phyloP scores from a whole-genome alignment of 1,140 invertebrate species.

The Leptinotarsa texana region DNA sequence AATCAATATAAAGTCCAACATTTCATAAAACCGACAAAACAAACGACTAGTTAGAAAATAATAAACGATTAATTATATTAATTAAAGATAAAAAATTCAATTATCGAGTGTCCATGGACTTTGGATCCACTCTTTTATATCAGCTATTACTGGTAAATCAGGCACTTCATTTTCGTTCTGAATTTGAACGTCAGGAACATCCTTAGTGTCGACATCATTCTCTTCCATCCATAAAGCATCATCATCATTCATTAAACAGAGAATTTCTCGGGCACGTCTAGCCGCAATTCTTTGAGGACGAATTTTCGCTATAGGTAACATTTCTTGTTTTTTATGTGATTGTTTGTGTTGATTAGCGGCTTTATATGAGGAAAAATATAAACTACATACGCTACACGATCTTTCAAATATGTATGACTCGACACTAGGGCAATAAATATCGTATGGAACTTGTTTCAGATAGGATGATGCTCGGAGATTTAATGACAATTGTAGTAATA shows the following conservation, averaged over 20 bases:
- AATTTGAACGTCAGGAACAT: constrained; percentile 18
- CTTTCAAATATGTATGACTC: constrained; percentile 2
- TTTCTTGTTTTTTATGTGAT: constrained; percentile 18
- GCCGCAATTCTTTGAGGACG: too few species aligned
- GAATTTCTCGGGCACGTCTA: background rate
- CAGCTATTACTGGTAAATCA: constrained; percentile 16
- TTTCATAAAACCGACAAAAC: too few species aligned
- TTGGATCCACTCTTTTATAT: constrained; percentile 5
- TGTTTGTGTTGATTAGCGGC: background rate
- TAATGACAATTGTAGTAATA: constrained; percentile 20
- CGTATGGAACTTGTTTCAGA: constrained; percentile 16
- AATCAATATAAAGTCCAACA: too few species aligned
- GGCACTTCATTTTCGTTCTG: constrained; percentile 17
- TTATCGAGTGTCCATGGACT: background rate
- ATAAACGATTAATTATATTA: background rate
- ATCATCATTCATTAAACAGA: background rate
- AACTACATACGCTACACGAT: constrained; percentile 13
- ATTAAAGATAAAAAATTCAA: background rate
- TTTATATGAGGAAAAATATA: background rate
- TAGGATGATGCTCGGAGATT: constrained; percentile 26
- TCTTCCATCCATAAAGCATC: constrained; percentile 9
- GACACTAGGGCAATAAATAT: background rate
- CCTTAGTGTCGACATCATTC: background rate
- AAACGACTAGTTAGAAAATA: too few species aligned
- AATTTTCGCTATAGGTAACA: background rate